These are phyloP conservation scores for Cacoxenus indagator DNA, from an alignment of 2,888 invertebrate genomes.

Conservation along the genomic window DNA sequence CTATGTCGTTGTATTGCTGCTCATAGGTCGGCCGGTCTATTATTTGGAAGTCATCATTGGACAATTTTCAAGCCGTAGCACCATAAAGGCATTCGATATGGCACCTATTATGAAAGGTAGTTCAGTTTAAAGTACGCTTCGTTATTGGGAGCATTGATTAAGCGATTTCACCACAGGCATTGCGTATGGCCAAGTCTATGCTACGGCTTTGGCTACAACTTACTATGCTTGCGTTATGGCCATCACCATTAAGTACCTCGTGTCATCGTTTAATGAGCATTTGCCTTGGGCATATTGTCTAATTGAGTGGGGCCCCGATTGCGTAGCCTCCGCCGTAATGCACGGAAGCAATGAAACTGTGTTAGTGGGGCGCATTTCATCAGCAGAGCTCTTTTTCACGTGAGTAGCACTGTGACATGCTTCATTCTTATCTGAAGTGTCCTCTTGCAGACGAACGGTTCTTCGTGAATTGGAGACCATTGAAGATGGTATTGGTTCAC, in stretches of 20 bases:
- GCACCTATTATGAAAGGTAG: constrained; percentile 79
- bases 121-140: not conserved
- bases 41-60: constrained; percentile 81
- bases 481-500: constrained; percentile 72
- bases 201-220: constrained; percentile 74
- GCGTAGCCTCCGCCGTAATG: constrained; percentile 60
- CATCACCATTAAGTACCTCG: constrained; percentile 76
- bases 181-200: constrained; percentile 74
- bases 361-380: constrained; percentile 51
- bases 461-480: constrained; percentile 72
- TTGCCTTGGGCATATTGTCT: constrained; percentile 77
- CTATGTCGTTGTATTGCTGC: constrained; percentile 75
- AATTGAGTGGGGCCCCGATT: constrained; percentile 72
- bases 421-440: not conserved
- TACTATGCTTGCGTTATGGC: constrained; percentile 80
- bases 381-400: constrained; percentile 71
- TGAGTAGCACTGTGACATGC: constrained; percentile 43
- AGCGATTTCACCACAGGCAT: constrained; percentile 69
- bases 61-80: constrained; percentile 80
- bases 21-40: constrained; percentile 79
- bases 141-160: not conserved
- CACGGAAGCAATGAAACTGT: constrained; percentile 36
- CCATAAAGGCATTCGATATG: constrained; percentile 77
- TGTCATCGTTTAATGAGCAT: constrained; percentile 74
- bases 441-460: constrained; percentile 70